Base-by-base conservation (phyloP, 2,113 vertebrate genomes). In the Cyphomyrus discorhynchus region DNA sequence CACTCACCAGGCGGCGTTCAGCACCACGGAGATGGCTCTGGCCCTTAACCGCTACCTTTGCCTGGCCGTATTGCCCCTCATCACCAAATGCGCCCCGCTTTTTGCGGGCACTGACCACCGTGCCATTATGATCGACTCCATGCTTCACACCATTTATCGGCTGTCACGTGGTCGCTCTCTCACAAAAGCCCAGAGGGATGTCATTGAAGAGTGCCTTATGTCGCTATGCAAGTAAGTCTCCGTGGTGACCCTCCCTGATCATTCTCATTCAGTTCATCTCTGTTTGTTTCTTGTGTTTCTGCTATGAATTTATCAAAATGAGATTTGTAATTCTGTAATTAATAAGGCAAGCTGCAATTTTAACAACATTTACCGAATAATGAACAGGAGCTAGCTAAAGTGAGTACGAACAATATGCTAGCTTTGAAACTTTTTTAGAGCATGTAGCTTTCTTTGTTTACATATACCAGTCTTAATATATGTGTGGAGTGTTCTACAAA, bases 111-210 rank as follows among this genome's bases (percentile, higher is more conserved):
- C 97, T 0, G 98, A 99, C 93, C 98, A 99, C 94, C 95, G 98
- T 1, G 98, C 98, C 92, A 98, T 98, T 93, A 98, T 99, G 98
- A 97, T 99, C 47, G 98, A 99, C 95, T 99, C 98, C 89, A 98
- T 99, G 98, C 95, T 99, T 86, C 98, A 99, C 94, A 99, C 98
- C 0, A 96, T 99, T 92, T 99, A 99, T 94, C 96, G 98, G 2
- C 95, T 99, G 35, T 99, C 98, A 15, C 96, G 98, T 0, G 98
- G 97, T n/a, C 96, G 97, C 89, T 97, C 98, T 0, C 97, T 99
- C 91, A 99, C 98, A 45, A 99, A 99, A 93, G 98, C 98, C 1
- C 98, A 99, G 91, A 96, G 98, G 19, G 98, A 99, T 31, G 96
- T 98, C 90, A 98, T 99, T 88, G 98, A 99, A 92, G 98, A 98